These are phyloP conservation scores for Trigoniulus corallinus DNA, from an alignment of 1,140 invertebrate species.

Conservation along the genomic window DNA sequence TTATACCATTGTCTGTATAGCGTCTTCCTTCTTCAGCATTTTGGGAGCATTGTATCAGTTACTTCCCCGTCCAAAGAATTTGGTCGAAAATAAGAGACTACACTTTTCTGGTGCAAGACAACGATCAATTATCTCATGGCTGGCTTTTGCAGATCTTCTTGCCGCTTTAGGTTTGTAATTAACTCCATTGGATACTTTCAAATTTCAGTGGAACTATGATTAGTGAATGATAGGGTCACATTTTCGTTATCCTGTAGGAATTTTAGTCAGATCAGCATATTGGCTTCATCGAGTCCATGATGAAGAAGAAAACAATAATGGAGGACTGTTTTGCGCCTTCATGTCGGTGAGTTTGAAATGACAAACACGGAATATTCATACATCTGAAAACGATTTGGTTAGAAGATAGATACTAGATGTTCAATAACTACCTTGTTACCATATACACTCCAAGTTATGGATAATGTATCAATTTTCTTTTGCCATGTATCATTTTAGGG, in stretches of 20 bases:
- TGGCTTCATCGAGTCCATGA: slow-evolving; percentile 49
- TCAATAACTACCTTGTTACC: too few species aligned
- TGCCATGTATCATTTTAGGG: too few species aligned
- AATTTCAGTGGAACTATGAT: neutral
- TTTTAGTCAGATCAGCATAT: slow-evolving; percentile 46
- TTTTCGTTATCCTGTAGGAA: slow-evolving; percentile 33
- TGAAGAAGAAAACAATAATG: slow-evolving; percentile 39
- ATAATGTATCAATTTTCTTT: slow-evolving; percentile 10
- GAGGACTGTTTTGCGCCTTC: slow-evolving; percentile 49
- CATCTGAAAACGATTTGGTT: neutral
- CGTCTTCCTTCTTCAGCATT: slow-evolving; percentile 51
- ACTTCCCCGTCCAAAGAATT: slow-evolving; percentile 28
- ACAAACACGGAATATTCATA: too few species aligned
- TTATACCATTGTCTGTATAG: slow-evolving; percentile 37
- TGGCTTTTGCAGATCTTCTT: slow-evolving; percentile 55
- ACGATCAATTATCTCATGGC: slow-evolving; percentile 51
- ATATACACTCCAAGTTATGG: too few species aligned
- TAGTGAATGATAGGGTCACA: slow-evolving; percentile 8
- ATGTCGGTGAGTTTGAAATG: slow-evolving; percentile 44
- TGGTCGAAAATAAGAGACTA: slow-evolving; percentile 30
- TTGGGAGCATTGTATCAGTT: slow-evolving; percentile 47
- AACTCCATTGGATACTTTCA: neutral
- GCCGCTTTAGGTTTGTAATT: slow-evolving; percentile 53
- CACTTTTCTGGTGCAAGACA: slow-evolving; percentile 39
- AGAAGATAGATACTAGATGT: too few species aligned